Percentiles rank a stretch among this genome's conserved stretches.
phyloP scores from a whole-genome alignment of 1,140 invertebrate genomes.

The Diachasma alloeum region DNA sequence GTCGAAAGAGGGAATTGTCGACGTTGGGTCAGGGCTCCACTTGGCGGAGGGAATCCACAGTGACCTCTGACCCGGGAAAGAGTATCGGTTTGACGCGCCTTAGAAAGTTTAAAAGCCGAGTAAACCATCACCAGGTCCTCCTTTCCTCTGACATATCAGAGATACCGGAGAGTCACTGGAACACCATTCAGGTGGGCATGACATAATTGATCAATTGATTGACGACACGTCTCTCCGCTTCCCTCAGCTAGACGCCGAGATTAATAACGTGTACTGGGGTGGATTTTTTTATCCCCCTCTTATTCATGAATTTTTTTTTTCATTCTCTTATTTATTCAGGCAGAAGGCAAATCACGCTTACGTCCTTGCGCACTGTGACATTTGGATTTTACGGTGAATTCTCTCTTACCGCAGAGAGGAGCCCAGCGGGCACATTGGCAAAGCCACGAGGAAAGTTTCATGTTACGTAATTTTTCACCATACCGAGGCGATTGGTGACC shows the following conservation, averaged over 20 bases:
- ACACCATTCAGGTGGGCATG: conserved; percentile 27
- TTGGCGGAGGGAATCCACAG: neutral
- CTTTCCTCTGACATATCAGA: conserved; percentile 22
- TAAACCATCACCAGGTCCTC: conserved; percentile 34
- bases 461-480: conserved; percentile 25
- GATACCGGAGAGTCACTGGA: conserved; percentile 10
- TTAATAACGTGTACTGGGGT: neutral
- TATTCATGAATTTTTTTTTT: neutral
- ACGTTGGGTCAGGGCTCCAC: neutral
- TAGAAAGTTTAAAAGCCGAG: conserved; percentile 32
- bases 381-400: conserved; percentile 51
- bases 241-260: neutral
- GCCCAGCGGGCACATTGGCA: conserved; percentile 2
- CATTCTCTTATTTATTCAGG: neutral
- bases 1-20: conserved; percentile 4
- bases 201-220: conserved; percentile 20
- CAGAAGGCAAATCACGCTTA: neutral
- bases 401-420: conserved; percentile 3
- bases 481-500: conserved; percentile 25
- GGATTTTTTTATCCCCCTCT: neutral
- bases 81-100: conserved; percentile 24
- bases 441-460: conserved; percentile 26
- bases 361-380: conserved; percentile 60
- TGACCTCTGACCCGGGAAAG: conserved; percentile 31
- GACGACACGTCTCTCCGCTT: neutral